Evolutionary conservation across 2,797 vertebrate species (phyloP).

Genomic region (Hephaestus fuliginosus): DNA sequence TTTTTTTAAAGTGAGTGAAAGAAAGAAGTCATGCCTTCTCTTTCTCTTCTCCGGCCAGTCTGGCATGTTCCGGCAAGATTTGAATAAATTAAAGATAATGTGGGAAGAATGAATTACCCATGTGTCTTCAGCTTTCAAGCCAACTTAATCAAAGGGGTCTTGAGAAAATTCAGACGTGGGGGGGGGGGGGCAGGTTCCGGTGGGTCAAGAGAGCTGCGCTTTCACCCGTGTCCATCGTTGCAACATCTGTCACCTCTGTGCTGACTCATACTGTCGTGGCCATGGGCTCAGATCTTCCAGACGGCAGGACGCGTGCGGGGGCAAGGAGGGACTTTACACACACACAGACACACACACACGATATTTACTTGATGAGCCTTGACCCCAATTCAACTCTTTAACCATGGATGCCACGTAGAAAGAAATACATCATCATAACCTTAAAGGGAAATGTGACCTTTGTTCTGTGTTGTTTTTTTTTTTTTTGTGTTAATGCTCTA

Average conservation of each 20-base stretch:
- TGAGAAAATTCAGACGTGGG: constrained; percentile 38
- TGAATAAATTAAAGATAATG: constrained; percentile 76
- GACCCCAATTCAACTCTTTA: background rate
- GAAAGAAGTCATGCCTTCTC: constrained; percentile 24
- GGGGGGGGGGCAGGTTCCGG: background rate
- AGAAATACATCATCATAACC: background rate
- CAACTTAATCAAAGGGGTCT: constrained; percentile 65
- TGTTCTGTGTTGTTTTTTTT: background rate
- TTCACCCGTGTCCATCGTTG: constrained; percentile 40
- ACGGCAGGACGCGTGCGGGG: constrained; percentile 15
- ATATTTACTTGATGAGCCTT: constrained; percentile 29
- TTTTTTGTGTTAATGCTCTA: background rate
- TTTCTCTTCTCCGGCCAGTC: constrained; percentile 34
- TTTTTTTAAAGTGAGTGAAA: constrained; percentile 36
- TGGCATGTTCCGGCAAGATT: constrained; percentile 53
- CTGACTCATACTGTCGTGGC: constrained; percentile 60
- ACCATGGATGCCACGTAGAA: background rate
- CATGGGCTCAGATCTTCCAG: constrained; percentile 42
- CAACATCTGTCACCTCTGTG: constrained; percentile 60
- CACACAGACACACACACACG: constrained; percentile 25
- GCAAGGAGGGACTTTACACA: constrained; percentile 15
- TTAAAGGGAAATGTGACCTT: constrained; percentile 10
- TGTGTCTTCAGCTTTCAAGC: constrained; percentile 68
- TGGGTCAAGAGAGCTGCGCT: constrained; percentile 52
- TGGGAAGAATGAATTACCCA: constrained; percentile 77